Percentiles rank a stretch among this genome's conserved stretches.
Evolutionary conservation across 1,140 invertebrate species (phyloP).

Genomic region (Drosophila obscura): DNA sequence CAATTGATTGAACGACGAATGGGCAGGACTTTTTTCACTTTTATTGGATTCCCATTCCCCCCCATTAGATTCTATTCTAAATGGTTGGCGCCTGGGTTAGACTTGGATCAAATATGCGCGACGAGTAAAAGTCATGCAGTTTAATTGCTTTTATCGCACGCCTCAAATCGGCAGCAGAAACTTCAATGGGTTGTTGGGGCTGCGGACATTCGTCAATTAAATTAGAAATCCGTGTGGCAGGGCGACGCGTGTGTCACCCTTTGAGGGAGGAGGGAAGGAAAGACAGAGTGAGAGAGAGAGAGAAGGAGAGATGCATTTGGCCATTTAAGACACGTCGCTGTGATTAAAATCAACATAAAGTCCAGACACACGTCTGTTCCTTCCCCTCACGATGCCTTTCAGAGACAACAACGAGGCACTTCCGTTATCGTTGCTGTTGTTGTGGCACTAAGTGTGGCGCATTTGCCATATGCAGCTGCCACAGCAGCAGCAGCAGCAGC

Average conservation of each 20-base stretch:
- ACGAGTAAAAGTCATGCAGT: constrained; percentile 51
- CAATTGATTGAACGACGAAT: constrained; percentile 9
- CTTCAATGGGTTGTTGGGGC: constrained; percentile 34
- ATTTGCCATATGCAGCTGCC: constrained; percentile 15
- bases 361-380: constrained; percentile 28
- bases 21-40: constrained; percentile 4
- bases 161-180: constrained; percentile 45
- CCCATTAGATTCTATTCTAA: background rate
- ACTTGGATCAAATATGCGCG: constrained; percentile 45
- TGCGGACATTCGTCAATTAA: constrained; percentile 48
- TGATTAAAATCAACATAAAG: constrained; percentile 62
- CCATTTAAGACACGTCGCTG: constrained; percentile 57
- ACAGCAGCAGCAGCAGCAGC: background rate
- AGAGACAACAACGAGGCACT: constrained; percentile 53
- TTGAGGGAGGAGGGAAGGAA: too few species aligned
- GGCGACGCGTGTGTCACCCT: constrained; percentile 10
- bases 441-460: constrained; percentile 26
- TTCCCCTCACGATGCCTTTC: constrained; percentile 31
- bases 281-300: background rate
- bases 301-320: constrained; percentile 37
- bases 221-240: constrained; percentile 44
- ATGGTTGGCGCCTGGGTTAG: background rate
- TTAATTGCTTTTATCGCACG: constrained; percentile 61
- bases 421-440: constrained; percentile 41
- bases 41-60: background rate